phyloP scores from a whole-genome alignment of 2,113 vertebrate species.

The Cyprinus carpio region DNA sequence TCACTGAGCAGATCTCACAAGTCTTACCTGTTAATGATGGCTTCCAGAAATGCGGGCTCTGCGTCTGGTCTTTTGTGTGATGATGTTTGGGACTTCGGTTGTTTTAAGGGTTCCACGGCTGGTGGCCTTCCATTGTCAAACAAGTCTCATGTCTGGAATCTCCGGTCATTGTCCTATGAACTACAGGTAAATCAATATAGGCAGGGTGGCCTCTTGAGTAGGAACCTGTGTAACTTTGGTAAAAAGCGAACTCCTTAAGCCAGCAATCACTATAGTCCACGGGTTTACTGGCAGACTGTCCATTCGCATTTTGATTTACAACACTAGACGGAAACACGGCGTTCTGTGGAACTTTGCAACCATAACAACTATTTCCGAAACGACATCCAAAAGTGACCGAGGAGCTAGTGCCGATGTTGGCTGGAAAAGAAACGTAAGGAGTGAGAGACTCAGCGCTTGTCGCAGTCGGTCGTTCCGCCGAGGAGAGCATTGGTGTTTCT shows the following conservation, averaged over 20 bases:
- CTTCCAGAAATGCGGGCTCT: constrained; percentile 85
- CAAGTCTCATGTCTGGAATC: constrained; percentile 81
- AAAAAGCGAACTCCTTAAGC: constrained; percentile 82
- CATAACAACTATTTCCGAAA: constrained; percentile 85
- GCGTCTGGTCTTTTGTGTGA: constrained; percentile 84
- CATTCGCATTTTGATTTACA: constrained; percentile 77
- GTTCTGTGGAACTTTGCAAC: constrained; percentile 83
- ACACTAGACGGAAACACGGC: constrained; percentile 80
- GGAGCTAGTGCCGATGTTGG: constrained; percentile 69
- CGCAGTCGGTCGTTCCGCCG: constrained; percentile 71
- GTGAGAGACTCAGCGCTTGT: constrained; percentile 51
- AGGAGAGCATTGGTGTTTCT: constrained; percentile 72
- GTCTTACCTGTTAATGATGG: constrained; percentile 83
- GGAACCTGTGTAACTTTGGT: constrained; percentile 80
- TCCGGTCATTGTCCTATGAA: constrained; percentile 68
- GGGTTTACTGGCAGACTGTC: constrained; percentile 82
- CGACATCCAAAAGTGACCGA: constrained; percentile 82
- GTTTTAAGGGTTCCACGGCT: constrained; percentile 85
- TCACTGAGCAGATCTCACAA: not conserved
- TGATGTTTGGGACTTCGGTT: constrained; percentile 86
- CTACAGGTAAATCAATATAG: constrained; percentile 78
- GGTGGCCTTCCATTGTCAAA: constrained; percentile 80
- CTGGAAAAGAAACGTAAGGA: constrained; percentile 53
- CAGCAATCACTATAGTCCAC: constrained; percentile 81
- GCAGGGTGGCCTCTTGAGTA: constrained; percentile 83